Conservation (phyloP, 2,797 vertebrate genomes). For the Cossypha polioptera region DNA sequence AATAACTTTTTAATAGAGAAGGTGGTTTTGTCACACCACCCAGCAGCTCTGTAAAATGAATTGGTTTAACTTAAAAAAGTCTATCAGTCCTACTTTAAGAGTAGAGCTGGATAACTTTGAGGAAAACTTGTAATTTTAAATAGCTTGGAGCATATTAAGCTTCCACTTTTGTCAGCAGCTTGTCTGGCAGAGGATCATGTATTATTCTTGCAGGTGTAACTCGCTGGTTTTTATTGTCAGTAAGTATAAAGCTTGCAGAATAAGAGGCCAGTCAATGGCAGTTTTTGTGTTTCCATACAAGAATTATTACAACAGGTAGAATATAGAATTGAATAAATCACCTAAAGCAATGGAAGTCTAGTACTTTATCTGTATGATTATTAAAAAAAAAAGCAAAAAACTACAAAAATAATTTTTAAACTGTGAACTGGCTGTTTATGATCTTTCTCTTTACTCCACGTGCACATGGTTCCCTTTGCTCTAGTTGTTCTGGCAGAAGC, state of each 20-base stretch:
- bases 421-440: background rate
- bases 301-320: background rate
- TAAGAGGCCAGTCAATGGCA: background rate
- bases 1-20: background rate
- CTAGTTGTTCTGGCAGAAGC: fast-evolving
- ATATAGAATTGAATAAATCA: background rate
- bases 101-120: background rate
- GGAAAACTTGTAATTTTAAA: background rate
- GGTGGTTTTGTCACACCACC: fast-evolving
- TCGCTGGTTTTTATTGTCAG: background rate
- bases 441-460: fast-evolving
- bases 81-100: background rate
- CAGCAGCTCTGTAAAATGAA: background rate
- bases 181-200: fast-evolving
- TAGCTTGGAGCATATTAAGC: background rate
- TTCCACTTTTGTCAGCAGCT: background rate
- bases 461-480: fast-evolving
- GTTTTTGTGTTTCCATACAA: background rate
- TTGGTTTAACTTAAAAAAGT: background rate
- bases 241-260: background rate
- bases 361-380: background rate
- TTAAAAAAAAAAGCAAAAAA: no score
- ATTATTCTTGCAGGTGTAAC: background rate
- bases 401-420: background rate
- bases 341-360: background rate